A percentile compares a stretch with the other conserved stretches of the same genome.
phyloP scores from a whole-genome alignment of 2,797 vertebrate species.

The Poeciliopsis turneri region DNA sequence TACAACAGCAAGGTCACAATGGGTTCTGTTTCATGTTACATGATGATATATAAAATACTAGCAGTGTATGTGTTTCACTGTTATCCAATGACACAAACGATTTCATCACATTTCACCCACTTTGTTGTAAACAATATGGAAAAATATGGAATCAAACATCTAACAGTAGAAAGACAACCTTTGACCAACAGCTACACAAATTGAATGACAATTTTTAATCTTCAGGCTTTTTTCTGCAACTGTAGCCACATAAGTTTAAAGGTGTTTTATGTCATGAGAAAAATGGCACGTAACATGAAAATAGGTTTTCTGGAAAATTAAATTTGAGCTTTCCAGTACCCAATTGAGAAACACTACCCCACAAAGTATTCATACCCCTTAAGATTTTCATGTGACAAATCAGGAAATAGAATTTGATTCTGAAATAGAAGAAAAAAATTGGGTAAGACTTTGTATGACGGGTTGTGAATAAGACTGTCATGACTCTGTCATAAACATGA shows the following conservation, averaged over 20 bases:
- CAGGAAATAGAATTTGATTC: too few species aligned
- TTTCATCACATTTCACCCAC: not conserved
- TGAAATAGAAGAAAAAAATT: too few species aligned
- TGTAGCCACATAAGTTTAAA: not conserved
- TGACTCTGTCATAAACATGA: too few species aligned
- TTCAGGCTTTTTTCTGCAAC: not conserved
- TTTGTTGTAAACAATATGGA: not conserved
- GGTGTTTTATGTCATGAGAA: not conserved
- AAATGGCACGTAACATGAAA: not conserved
- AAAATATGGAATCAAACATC: not conserved
- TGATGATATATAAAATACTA: not conserved
- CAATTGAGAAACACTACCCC: too few species aligned
- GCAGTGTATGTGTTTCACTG: not conserved
- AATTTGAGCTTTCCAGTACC: too few species aligned
- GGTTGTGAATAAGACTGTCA: too few species aligned
- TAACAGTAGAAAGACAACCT: not conserved
- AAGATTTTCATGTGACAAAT: too few species aligned
- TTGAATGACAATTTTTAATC: not conserved
- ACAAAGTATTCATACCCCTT: too few species aligned
- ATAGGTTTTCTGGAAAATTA: not conserved
- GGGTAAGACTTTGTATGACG: too few species aligned
- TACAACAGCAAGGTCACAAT: not conserved
- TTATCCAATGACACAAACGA: not conserved
- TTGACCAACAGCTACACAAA: not conserved
- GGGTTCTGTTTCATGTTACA: not conserved